Percentiles rank a stretch among this genome's conserved stretches.
Evolutionary conservation across 2,113 vertebrate genomes (phyloP).

Genomic region (Etia nguti): DNA sequence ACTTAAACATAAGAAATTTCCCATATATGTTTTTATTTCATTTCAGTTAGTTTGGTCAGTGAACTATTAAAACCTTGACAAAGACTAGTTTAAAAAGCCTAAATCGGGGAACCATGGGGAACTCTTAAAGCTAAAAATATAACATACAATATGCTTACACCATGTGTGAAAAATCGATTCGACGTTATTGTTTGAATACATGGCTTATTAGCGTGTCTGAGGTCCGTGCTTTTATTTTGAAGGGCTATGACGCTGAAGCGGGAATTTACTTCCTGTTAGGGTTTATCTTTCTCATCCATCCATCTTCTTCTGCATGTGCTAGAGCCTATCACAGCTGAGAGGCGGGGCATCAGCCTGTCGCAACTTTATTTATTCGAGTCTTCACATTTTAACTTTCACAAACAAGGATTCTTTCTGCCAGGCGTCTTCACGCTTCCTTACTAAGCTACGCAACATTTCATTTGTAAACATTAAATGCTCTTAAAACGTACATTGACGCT

Average conservation of each 20-base stretch:
- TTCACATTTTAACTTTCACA: background rate
- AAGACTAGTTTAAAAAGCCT: too few relatives aligned
- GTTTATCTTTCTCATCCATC: background rate
- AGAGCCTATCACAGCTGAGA: background rate
- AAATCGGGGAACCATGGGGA: background rate
- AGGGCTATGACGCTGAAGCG: accelerated
- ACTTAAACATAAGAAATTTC: too few relatives aligned
- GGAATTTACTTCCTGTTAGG: background rate
- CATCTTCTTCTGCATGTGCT: accelerated
- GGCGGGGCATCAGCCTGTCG: background rate
- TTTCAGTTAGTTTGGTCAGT: too few relatives aligned
- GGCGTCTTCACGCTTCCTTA: background rate
- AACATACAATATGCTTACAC: background rate
- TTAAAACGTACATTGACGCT: background rate
- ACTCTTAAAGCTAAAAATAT: background rate
- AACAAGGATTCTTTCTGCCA: background rate
- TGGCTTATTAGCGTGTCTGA: background rate
- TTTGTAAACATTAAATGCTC: accelerated
- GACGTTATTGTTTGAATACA: background rate
- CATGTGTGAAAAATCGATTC: background rate
- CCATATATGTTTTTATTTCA: too few relatives aligned
- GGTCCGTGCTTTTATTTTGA: background rate
- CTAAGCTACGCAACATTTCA: background rate
- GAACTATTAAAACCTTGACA: background rate
- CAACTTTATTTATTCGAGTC: background rate